phyloP scores from a whole-genome alignment of 2,113 vertebrate species.

The Xyrauchen texanus region DNA sequence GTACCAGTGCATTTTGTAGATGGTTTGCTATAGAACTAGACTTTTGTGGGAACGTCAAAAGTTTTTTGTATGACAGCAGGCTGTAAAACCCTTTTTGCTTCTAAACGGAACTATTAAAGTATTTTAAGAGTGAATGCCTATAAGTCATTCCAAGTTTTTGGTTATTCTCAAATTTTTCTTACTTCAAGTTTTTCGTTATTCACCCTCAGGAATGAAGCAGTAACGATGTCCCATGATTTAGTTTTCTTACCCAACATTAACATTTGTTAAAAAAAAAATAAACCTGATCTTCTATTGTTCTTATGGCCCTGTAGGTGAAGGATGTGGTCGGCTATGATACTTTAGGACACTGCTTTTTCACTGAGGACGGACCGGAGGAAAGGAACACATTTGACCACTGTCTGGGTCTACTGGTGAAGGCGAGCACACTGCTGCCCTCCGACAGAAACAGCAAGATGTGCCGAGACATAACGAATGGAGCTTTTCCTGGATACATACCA shows the following conservation, averaged over 20 bases:
- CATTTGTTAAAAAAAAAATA: too few relatives aligned
- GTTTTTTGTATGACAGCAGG: neutral
- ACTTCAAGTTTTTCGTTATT: too few relatives aligned
- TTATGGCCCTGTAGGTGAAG: slow-evolving; percentile 77
- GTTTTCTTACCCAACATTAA: too few relatives aligned
- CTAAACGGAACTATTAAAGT: neutral
- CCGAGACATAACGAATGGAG: slow-evolving; percentile 83
- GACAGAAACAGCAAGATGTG: slow-evolving; percentile 96
- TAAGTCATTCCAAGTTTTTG: neutral
- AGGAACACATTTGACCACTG: slow-evolving; percentile 96
- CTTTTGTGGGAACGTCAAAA: too few relatives aligned
- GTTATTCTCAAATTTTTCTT: too few relatives aligned
- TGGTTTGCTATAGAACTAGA: neutral
- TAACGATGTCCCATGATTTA: too few relatives aligned
- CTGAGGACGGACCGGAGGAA: slow-evolving; percentile 93
- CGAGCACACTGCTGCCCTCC: slow-evolving; percentile 89
- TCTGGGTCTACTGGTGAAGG: slow-evolving; percentile 86
- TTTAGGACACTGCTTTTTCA: slow-evolving; percentile 95
- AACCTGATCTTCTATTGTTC: neutral
- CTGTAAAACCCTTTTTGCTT: neutral
- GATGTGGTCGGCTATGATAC: slow-evolving; percentile 90
- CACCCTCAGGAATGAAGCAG: too few relatives aligned
- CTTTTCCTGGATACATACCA: slow-evolving; percentile 90
- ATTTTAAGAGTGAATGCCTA: neutral
- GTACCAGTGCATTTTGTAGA: too few relatives aligned